phyloP scores from a whole-genome alignment of 2,113 vertebrate species.

The Gymnobelideus leadbeateri region DNA sequence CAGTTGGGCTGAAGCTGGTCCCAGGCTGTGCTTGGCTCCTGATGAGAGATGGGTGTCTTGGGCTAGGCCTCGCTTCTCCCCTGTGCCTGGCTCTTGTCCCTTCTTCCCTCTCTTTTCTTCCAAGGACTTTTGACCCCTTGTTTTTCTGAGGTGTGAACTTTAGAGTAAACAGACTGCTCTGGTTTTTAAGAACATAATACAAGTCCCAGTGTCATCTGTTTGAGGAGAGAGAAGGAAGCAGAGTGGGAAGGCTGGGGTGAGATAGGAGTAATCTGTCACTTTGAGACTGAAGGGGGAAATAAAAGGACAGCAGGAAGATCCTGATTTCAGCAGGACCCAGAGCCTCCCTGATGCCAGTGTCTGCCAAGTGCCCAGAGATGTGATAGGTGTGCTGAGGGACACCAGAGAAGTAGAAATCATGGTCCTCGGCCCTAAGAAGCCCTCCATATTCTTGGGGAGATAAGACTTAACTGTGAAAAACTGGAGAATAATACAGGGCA shows the following conservation, averaged over 20 bases:
- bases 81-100: neutral
- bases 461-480: neutral
- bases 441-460: neutral
- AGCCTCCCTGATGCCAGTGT: neutral
- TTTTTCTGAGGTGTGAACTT: conserved; percentile 78
- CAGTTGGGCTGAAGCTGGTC: conserved; percentile 10
- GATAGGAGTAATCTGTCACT: neutral
- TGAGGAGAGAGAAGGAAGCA: neutral
- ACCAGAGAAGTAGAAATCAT: neutral
- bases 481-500: neutral
- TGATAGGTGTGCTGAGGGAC: neutral
- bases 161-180: conserved; percentile 77
- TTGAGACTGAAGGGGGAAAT: too few relatives aligned
- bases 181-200: conserved; percentile 66
- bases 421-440: neutral
- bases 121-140: conserved; percentile 56
- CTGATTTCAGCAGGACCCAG: neutral
- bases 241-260: neutral
- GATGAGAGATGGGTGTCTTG: neutral
- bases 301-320: too few relatives aligned
- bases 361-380: neutral
- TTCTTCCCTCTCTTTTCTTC: neutral
- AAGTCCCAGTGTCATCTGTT: conserved; percentile 27
- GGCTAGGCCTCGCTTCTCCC: neutral
- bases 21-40: conserved; percentile 28